phyloP scores from a whole-genome alignment of 2,888 invertebrate species.

The Crioceris asparagi region DNA sequence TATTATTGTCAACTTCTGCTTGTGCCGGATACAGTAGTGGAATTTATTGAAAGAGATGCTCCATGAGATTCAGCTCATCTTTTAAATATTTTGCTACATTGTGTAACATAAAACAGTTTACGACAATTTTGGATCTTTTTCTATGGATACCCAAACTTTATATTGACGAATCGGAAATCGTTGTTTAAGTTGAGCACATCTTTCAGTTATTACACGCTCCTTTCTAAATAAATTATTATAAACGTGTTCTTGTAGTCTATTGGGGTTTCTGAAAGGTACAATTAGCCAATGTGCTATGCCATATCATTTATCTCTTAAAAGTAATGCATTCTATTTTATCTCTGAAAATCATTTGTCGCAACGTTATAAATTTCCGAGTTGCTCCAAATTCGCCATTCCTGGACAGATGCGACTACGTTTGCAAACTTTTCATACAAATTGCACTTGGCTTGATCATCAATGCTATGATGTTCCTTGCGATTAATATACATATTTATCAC shows the following conservation, averaged over 20 bases:
- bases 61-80: constrained; percentile 4
- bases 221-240: constrained; percentile 13
- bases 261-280: constrained; percentile 15
- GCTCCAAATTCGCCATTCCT: constrained; percentile 14
- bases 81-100: constrained; percentile 10
- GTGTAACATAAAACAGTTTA: constrained; percentile 8
- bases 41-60: constrained; percentile 1
- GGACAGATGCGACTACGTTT: constrained; percentile 14
- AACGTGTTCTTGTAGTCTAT: constrained; percentile 9
- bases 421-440: constrained; percentile 14
- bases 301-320: constrained; percentile 17
- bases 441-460: too few species aligned
- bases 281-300: constrained; percentile 17
- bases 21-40: constrained; percentile 1
- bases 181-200: constrained; percentile 17
- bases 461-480: too few species aligned
- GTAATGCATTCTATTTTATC: constrained; percentile 7
- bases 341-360: constrained; percentile 7
- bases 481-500: constrained; percentile 15
- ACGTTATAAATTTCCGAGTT: constrained; percentile 11
- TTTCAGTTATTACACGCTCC: constrained; percentile 16
- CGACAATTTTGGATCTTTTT: constrained; percentile 5
- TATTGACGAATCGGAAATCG: constrained; percentile 12
- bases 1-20: constrained; percentile 6
- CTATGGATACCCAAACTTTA: constrained; percentile 2